phyloP scores from a whole-genome alignment of 2,113 vertebrate genomes.

The Cavia porcellus region DNA sequence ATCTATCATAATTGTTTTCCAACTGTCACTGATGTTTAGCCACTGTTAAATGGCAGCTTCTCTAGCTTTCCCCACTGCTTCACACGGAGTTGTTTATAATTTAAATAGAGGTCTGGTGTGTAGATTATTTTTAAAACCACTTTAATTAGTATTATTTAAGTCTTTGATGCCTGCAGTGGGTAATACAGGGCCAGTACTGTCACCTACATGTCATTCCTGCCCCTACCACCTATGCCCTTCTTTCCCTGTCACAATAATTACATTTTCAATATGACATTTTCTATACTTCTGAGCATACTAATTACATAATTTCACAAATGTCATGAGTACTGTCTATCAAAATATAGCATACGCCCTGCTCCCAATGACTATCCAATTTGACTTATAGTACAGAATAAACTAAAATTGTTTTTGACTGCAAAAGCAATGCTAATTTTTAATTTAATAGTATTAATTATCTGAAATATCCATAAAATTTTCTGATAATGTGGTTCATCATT shows the following conservation, averaged over 20 bases:
- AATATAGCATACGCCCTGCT: background rate
- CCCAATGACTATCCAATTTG: background rate
- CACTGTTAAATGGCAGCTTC: background rate
- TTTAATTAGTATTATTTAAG: background rate
- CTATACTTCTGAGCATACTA: background rate
- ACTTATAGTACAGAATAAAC: background rate
- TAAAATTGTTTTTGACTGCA: background rate
- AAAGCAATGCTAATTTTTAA: background rate
- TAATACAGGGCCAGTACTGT: background rate
- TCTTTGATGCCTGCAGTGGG: too few species aligned
- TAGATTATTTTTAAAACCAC: background rate
- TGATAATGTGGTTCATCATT: conserved; percentile 5
- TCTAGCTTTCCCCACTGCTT: background rate
- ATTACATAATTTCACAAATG: background rate
- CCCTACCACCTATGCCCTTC: too few species aligned
- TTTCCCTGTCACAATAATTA: background rate
- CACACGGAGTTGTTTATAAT: background rate
- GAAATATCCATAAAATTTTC: background rate
- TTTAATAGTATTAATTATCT: background rate
- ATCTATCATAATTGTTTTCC: background rate
- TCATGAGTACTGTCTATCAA: background rate
- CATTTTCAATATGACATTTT: background rate
- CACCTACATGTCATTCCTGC: background rate
- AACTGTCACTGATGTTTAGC: background rate
- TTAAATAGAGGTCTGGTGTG: background rate